Conservation (phyloP, 2,113 vertebrate species). For the Axis porcinus region DNA sequence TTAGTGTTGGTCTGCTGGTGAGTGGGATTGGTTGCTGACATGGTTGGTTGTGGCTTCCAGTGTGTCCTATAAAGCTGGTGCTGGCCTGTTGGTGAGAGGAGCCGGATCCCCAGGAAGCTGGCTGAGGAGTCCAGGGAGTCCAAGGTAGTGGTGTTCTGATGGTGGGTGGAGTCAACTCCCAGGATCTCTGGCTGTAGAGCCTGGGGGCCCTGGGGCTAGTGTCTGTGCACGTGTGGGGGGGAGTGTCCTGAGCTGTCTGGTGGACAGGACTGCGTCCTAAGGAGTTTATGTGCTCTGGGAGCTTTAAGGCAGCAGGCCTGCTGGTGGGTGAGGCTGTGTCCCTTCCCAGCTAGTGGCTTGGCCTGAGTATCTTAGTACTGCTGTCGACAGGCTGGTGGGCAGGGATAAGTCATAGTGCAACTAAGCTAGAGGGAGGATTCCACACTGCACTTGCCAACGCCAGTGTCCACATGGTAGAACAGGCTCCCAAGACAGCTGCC, state of each 20-base stretch:
- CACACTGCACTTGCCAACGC: fast-evolving
- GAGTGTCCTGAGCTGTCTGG: neutral
- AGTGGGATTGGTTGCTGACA: neutral
- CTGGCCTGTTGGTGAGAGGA: neutral
- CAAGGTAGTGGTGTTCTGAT: neutral
- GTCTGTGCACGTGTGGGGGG: neutral
- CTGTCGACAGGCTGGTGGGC: neutral
- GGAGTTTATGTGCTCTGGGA: neutral
- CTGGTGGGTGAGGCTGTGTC: neutral
- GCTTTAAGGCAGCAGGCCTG: neutral
- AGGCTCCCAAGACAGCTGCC: neutral
- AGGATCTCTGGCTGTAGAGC: neutral
- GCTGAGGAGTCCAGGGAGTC: neutral
- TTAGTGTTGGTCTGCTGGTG: neutral
- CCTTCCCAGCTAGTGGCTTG: neutral
- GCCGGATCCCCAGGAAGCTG: neutral
- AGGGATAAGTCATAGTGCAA: neutral
- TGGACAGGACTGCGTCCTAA: neutral
- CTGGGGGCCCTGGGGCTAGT: neutral
- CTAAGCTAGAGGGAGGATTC: neutral
- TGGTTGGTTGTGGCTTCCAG: neutral
- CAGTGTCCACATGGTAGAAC: neutral
- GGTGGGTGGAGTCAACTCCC: neutral
- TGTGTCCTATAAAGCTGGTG: neutral
- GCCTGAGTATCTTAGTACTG: neutral